phyloP scores from a whole-genome alignment of 2,113 vertebrate species.

The Petromus typicus region DNA sequence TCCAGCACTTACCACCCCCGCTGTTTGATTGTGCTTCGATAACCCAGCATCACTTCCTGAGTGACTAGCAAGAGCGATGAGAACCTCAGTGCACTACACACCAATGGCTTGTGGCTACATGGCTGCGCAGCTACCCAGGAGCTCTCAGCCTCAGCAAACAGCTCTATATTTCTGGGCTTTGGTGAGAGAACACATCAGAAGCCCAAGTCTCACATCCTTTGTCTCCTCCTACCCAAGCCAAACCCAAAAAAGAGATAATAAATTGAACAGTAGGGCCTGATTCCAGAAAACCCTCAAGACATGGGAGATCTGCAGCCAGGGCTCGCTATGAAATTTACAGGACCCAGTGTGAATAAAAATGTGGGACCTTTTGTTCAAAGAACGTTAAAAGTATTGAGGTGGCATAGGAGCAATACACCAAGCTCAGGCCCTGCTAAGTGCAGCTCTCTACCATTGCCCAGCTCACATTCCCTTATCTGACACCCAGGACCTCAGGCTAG shows the following conservation, averaged over 20 bases:
- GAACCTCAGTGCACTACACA: neutral
- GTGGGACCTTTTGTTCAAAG: neutral
- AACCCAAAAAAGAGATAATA: neutral
- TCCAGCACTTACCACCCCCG: too few species aligned
- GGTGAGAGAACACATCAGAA: neutral
- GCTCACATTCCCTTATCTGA: too few species aligned
- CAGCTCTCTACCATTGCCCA: neutral
- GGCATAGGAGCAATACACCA: neutral
- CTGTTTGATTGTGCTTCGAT: neutral
- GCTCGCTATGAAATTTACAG: neutral
- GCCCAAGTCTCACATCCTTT: neutral
- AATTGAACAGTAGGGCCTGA: neutral
- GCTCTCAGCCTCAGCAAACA: neutral
- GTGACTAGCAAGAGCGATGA: neutral
- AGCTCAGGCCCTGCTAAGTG: neutral
- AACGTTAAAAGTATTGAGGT: neutral
- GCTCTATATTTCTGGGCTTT: neutral
- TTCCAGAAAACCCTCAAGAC: neutral
- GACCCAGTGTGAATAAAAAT: neutral
- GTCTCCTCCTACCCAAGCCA: neutral
- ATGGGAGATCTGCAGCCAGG: neutral
- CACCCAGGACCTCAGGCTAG: neutral
- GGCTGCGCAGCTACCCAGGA: neutral
- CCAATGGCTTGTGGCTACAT: neutral
- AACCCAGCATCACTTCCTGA: conserved; percentile 37